These are phyloP conservation scores for Chauna torquata DNA, from an alignment of 2,113 vertebrate genomes.

Conservation along the genomic window DNA sequence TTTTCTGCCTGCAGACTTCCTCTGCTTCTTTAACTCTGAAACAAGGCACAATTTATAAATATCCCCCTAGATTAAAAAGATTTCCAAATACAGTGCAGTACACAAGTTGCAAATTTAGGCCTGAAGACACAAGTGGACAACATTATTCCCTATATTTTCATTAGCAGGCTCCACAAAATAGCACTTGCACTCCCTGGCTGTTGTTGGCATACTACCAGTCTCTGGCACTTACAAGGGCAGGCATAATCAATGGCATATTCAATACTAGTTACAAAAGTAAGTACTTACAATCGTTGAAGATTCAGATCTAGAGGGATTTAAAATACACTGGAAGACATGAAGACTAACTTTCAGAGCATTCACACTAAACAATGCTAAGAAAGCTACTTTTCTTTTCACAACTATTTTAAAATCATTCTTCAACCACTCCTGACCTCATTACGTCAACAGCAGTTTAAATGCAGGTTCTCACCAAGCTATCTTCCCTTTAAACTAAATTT, in stretches of 20 bases:
- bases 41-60: constrained; percentile 4
- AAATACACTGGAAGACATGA: neutral
- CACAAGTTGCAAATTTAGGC: neutral
- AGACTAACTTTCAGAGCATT: neutral
- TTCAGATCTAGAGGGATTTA: neutral
- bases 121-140: neutral
- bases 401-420: neutral
- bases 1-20: constrained; percentile 90
- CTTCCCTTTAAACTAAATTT: neutral
- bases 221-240: neutral
- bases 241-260: neutral
- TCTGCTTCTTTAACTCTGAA: constrained; percentile 91
- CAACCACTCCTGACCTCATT: neutral
- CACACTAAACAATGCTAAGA: neutral
- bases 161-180: neutral
- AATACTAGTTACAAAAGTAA: neutral
- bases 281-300: neutral
- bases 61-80: neutral
- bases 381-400: neutral
- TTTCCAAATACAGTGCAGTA: neutral
- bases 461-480: neutral
- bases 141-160: neutral
- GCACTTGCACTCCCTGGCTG: neutral
- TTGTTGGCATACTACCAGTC: neutral
- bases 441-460: neutral